Evolutionary conservation across 2,888 invertebrate species (phyloP).

Genomic region (Ormyrus pomaceus): DNA sequence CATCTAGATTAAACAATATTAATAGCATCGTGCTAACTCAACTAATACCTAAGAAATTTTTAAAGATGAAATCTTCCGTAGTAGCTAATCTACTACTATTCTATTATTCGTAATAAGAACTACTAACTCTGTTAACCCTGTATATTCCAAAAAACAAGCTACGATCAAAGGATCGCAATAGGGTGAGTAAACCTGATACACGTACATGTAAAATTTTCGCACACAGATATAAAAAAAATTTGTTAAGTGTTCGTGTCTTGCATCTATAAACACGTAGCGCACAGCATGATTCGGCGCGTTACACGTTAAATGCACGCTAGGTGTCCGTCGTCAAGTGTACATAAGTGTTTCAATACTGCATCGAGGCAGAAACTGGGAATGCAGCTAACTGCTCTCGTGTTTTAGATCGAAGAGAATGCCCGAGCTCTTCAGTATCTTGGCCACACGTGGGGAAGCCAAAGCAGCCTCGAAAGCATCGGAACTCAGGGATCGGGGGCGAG

Average conservation of each 20-base stretch:
- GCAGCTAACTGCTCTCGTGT: slow-evolving; percentile 47
- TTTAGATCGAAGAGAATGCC: slow-evolving; percentile 96
- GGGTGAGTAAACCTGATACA: slow-evolving; percentile 69
- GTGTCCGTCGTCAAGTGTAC: slow-evolving; percentile 42
- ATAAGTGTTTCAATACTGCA: slow-evolving; percentile 1
- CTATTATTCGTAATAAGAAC: slow-evolving; percentile 34
- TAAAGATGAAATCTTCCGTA: slow-evolving; percentile 47
- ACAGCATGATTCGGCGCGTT: slow-evolving; percentile 47
- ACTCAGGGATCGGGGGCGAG: slow-evolving; percentile 81
- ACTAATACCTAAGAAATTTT: slow-evolving; percentile 47
- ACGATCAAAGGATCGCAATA: slow-evolving; percentile 74
- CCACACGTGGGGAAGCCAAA: slow-evolving; percentile 88
- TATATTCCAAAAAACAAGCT: slow-evolving; percentile 74
- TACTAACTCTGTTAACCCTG: slow-evolving; percentile 68
- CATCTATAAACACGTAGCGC: slow-evolving; percentile 20
- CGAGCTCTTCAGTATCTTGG: slow-evolving; percentile 91
- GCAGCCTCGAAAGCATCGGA: slow-evolving; percentile 88
- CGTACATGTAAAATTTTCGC: slow-evolving; percentile 33
- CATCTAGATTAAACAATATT: slow-evolving; percentile 31
- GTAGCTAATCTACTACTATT: slow-evolving; percentile 41
- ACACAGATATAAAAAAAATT: slow-evolving; percentile 9
- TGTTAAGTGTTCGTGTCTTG: slow-evolving; percentile 24
- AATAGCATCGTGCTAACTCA: slow-evolving; percentile 24
- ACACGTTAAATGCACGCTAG: slow-evolving; percentile 62
- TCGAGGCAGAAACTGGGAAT: no score